Conservation (phyloP, 2,113 vertebrate species). For the Grammomys surdaster region DNA sequence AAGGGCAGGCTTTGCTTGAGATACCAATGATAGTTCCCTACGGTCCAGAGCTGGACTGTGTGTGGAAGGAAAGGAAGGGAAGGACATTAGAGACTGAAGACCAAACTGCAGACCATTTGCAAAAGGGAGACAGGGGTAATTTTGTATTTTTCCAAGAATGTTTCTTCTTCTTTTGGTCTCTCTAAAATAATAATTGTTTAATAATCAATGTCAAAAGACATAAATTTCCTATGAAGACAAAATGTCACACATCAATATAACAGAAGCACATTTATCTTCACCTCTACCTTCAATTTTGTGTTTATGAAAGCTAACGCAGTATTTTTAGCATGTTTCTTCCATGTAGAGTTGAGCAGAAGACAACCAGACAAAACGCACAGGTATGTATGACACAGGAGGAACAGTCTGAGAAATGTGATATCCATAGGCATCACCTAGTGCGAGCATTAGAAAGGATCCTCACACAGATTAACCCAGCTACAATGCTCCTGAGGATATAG, state of each 20-base stretch:
- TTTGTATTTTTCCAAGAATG: slow-evolving; percentile 16
- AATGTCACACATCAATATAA: neutral
- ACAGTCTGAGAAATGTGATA: neutral
- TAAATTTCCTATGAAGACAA: neutral
- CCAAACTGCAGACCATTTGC: neutral
- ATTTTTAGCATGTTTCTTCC: neutral
- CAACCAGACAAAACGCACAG: neutral
- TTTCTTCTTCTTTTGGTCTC: neutral
- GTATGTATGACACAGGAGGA: neutral
- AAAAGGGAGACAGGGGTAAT: rapidly evolving
- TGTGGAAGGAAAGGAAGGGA: slow-evolving; percentile 11
- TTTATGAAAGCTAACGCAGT: neutral
- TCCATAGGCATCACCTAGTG: neutral
- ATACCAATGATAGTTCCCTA: slow-evolving; percentile 98
- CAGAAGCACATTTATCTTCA: slow-evolving; percentile 12
- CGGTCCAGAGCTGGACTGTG: slow-evolving; percentile 96
- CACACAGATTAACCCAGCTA: neutral
- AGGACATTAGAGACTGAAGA: neutral
- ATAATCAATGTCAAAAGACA: neutral
- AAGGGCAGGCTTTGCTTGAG: slow-evolving; percentile 96
- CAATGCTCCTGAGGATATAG: neutral
- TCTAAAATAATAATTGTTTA: neutral
- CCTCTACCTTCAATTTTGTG: neutral
- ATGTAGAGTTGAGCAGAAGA: neutral
- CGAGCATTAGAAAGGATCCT: neutral